phyloP scores from a whole-genome alignment of 2,888 invertebrate genomes.

The Diaprepes abbreviatus region DNA sequence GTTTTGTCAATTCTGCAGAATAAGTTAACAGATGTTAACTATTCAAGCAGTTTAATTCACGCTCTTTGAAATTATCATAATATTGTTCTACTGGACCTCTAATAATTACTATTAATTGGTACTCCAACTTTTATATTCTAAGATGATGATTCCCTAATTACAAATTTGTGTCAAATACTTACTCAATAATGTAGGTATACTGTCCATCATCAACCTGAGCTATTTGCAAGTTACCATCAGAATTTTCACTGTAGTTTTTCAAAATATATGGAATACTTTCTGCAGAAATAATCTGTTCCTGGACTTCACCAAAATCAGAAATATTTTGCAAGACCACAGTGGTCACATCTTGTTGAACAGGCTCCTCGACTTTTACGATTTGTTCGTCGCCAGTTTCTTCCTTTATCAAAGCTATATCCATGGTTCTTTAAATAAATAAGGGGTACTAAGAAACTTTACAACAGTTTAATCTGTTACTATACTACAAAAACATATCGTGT shows the following conservation, averaged over 20 bases:
- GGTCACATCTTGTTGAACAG: slow-evolving; percentile 30
- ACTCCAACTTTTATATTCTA: no score
- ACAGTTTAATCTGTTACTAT: not conserved
- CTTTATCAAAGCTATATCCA: slow-evolving; percentile 33
- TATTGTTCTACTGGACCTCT: no score
- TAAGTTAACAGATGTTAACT: no score
- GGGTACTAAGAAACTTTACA: not conserved
- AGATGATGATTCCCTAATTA: no score
- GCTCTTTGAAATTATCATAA: no score
- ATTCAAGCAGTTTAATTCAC: no score
- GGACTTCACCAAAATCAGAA: slow-evolving; percentile 37
- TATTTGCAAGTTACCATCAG: slow-evolving; percentile 58
- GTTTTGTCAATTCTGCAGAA: no score
- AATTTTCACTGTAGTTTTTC: slow-evolving; percentile 54
- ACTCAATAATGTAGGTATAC: slow-evolving; percentile 56
- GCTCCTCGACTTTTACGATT: slow-evolving; percentile 40
- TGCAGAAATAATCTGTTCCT: slow-evolving; percentile 37
- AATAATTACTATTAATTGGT: no score
- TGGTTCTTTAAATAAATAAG: slow-evolving; percentile 21
- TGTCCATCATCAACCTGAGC: slow-evolving; percentile 53
- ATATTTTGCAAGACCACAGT: slow-evolving; percentile 55
- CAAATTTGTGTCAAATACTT: no score
- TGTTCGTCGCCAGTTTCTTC: slow-evolving; percentile 36
- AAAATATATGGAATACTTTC: slow-evolving; percentile 55
- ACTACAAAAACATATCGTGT: not conserved